These are phyloP conservation scores for Chloropsis hardwickii DNA, from an alignment of 2,113 vertebrate genomes.

Conservation along the genomic window DNA sequence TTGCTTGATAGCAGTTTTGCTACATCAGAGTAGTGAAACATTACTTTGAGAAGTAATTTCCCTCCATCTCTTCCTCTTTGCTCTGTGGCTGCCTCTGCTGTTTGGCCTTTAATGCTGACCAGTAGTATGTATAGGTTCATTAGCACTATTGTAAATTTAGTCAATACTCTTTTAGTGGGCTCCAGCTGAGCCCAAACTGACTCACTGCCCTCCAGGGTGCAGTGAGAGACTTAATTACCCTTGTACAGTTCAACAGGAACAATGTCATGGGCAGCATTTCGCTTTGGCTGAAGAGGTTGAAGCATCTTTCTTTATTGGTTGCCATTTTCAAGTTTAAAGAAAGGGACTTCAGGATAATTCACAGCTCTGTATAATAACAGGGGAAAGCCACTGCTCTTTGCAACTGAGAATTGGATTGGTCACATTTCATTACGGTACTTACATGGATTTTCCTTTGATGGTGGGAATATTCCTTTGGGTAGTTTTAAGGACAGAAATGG, in stretches of 20 bases:
- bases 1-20: not conserved
- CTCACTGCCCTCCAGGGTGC: constrained; percentile 47
- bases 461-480: not conserved
- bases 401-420: constrained; percentile 15
- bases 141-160: constrained; percentile 53
- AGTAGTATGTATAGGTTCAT: constrained; percentile 41
- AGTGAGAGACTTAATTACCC: constrained; percentile 63
- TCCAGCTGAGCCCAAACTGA: constrained; percentile 49
- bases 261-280: not conserved
- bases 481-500: not conserved
- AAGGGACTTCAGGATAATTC: not conserved
- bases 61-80: not conserved
- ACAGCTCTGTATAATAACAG: not conserved
- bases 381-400: not conserved
- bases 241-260: constrained; percentile 30
- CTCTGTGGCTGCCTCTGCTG: not conserved
- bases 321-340: constrained; percentile 8
- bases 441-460: constrained; percentile 8
- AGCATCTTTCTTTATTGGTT: not conserved
- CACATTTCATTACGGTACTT: not conserved
- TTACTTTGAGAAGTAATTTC: not conserved
- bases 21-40: not conserved
- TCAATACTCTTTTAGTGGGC: constrained; percentile 52
- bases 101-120: constrained; percentile 36
- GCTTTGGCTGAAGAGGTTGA: not conserved